Evolutionary conservation across 2,113 vertebrate species (phyloP).

Genomic region (Phaethornis superciliosus): DNA sequence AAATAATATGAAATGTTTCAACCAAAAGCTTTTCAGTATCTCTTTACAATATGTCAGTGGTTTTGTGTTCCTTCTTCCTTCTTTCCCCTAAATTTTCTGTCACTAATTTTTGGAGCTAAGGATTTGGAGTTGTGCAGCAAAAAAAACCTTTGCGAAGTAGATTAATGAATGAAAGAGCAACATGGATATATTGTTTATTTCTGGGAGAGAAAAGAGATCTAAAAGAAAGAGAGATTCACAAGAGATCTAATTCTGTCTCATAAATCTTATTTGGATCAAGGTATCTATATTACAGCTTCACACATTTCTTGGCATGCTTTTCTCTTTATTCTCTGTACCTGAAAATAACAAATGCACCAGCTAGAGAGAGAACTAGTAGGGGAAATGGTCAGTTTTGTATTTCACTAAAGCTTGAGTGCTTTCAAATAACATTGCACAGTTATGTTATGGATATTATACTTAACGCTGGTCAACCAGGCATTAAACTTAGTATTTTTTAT

Average conservation of each 20-base stretch:
- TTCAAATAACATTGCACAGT: neutral
- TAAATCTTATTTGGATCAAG: neutral
- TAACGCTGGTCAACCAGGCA: neutral
- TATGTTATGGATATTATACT: neutral
- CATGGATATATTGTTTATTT: neutral
- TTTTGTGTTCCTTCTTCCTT: neutral
- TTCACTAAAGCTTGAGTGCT: neutral
- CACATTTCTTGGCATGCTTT: neutral
- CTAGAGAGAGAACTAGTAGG: neutral
- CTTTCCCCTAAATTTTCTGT: neutral
- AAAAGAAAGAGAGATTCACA: neutral
- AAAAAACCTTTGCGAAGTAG: neutral
- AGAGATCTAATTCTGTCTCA: neutral
- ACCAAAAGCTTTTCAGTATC: neutral
- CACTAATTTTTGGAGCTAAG: neutral
- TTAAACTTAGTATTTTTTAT: neutral
- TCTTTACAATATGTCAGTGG: neutral
- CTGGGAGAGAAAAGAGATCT: no score
- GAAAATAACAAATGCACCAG: neutral
- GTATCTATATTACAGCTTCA: neutral
- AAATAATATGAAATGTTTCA: slow-evolving; percentile 32
- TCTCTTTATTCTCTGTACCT: neutral
- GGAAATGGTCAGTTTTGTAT: neutral
- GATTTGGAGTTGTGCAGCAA: neutral
- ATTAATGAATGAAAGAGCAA: neutral